Percentiles rank a stretch among this genome's conserved stretches.
phyloP scores from a whole-genome alignment of 2,888 invertebrate species.

The Teleogryllus oceanicus region DNA sequence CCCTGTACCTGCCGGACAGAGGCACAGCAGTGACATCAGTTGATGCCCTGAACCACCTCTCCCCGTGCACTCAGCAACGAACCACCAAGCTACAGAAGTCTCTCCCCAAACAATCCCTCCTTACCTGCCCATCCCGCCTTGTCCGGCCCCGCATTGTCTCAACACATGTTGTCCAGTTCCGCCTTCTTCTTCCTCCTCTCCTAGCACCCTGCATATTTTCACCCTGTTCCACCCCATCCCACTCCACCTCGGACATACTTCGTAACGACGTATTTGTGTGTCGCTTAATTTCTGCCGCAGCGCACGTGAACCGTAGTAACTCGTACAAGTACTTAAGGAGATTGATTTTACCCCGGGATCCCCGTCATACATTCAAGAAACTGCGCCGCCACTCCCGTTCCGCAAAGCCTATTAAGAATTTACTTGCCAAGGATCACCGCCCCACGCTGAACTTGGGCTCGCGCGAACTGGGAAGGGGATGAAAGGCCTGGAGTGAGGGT shows the following conservation, averaged over 20 bases:
- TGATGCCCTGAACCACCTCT: no score
- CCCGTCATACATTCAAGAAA: conserved; percentile 9
- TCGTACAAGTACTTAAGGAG: conserved; percentile 1
- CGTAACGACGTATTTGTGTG: background rate
- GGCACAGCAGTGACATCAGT: no score
- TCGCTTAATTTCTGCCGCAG: conserved; percentile 18
- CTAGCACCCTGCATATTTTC: background rate
- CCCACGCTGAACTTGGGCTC: background rate
- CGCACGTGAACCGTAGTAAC: background rate
- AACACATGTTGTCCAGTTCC: no score
- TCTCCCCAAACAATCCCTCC: no score
- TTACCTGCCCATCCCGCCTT: no score
- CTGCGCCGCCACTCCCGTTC: background rate
- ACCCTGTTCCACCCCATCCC: background rate
- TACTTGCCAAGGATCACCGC: conserved; percentile 18
- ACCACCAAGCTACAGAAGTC: no score
- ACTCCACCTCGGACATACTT: background rate
- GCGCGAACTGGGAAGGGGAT: no score
- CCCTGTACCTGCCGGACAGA: no score
- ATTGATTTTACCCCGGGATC: background rate
- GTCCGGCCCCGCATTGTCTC: no score
- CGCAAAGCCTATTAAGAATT: conserved; percentile 18
- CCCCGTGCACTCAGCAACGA: no score
- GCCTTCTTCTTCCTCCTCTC: no score
- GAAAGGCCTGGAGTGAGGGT: background rate